Evolutionary conservation across 1,140 invertebrate species (phyloP), one percentile per base, ranked within the genome.

Genomic region (Drosophila ficusphila): DNA sequence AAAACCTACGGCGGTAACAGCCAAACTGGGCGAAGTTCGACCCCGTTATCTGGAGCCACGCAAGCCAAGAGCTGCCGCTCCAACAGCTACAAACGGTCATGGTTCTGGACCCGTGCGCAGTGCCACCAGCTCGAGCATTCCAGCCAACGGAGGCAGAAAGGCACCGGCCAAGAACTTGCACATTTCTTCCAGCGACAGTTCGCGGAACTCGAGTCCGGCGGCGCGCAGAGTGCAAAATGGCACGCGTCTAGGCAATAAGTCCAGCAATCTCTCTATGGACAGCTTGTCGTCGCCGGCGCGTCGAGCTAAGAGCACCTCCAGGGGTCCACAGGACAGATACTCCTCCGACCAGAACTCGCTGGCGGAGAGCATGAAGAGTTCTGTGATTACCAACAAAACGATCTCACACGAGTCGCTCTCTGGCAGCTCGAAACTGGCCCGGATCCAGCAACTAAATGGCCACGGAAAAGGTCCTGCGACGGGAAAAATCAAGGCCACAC

Each of bases 151-250:
- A 2, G 14, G 83, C 29, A 65, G 79, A 9, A 82, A 74, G 29
- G 76, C 79, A 2, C 71, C 65, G 12, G 76, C 82, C n/a, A 89
- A 89, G 46, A 82, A 79, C 33, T 77, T 90, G 47, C 88, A 90
- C 48, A 85, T 90, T 46, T 91, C 91, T 11, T 91, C 91, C 49
- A 91, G 90, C 65, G 91, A 90, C 33, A 91, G 90, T 67, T 91
- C 94, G 0, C 94, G 94, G 41, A 95, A 94, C 41, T 95, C 94
- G 0, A 95, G 94, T 85, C 95, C 95, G 8, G 94, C 94, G 4
- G 65, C 94, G 76, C 93, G 93, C 47, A 92, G 93, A 21, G 41
- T 92, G 90, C 48, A 76, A 9, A 90, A 85, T 53, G 81, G 70
- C 34, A 29, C 44, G n/a, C 91, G 53, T 73, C 14, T 83, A 58